These are phyloP conservation scores for Cetoscarus ocellatus DNA, from an alignment of 2,797 vertebrate genomes.

Conservation along the genomic window DNA sequence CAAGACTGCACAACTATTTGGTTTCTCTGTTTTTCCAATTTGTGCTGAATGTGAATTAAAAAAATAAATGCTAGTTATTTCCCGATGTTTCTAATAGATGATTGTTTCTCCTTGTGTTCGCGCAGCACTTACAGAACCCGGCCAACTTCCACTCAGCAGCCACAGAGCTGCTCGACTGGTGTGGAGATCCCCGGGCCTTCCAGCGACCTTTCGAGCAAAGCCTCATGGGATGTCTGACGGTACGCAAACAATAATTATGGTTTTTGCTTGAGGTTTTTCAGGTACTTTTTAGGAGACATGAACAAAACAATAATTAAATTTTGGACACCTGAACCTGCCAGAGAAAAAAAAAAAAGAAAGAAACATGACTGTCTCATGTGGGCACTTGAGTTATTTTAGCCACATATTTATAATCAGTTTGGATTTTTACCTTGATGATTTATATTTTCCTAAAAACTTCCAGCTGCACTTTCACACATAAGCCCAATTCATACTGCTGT, in stretches of 20 bases:
- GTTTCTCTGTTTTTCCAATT: slow-evolving; percentile 71
- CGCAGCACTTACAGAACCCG: slow-evolving; percentile 99
- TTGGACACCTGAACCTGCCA: slow-evolving; percentile 8
- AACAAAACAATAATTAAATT: slow-evolving; percentile 73
- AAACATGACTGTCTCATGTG: slow-evolving; percentile 5
- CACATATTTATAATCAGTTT: background rate
- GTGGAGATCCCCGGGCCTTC: slow-evolving; percentile 98
- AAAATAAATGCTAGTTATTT: slow-evolving; percentile 60
- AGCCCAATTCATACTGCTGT: too few species aligned
- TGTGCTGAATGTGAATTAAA: slow-evolving; percentile 53
- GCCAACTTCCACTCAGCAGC: slow-evolving; percentile 99
- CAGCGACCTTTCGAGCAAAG: slow-evolving; percentile 99
- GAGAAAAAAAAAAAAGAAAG: background rate
- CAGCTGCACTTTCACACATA: background rate
- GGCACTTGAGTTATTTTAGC: slow-evolving; percentile 32
- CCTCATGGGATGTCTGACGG: slow-evolving; percentile 99
- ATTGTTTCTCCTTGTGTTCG: slow-evolving; percentile 66
- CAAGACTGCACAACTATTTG: slow-evolving; percentile 54
- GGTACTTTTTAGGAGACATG: slow-evolving; percentile 66
- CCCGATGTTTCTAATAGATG: slow-evolving; percentile 63
- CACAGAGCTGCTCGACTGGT: slow-evolving; percentile 99
- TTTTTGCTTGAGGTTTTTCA: slow-evolving; percentile 56
- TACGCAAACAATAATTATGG: slow-evolving; percentile 84
- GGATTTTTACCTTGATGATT: background rate
- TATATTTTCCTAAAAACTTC: background rate